Conservation (phyloP, 2,888 invertebrate genomes). For the Cistogaster globosa region DNA sequence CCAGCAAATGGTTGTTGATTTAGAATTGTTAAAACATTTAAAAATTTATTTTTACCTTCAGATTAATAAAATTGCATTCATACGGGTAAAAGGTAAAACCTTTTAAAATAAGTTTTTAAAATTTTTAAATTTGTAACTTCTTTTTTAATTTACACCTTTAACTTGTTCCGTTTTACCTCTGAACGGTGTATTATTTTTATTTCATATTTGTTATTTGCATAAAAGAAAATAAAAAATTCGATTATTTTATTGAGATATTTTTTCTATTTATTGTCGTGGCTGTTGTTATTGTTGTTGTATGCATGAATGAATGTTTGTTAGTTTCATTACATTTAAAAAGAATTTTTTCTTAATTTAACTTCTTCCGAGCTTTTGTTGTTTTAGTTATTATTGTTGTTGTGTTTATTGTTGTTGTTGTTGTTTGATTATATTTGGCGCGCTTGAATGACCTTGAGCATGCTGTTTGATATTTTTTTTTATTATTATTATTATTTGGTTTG, state of each 20-base stretch:
- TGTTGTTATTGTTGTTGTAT: neutral
- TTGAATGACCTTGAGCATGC: conserved; percentile 74
- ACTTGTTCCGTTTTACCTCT: conserved; percentile 19
- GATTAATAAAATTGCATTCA: no score
- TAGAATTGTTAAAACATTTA: no score
- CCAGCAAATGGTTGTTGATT: no score
- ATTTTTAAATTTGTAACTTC: no score
- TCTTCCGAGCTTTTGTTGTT: conserved; percentile 43
- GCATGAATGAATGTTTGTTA: conserved; percentile 20
- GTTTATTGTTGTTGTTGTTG: conserved; percentile 36
- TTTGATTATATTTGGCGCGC: conserved; percentile 72
- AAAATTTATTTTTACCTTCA: no score
- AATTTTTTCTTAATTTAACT: conserved; percentile 26
- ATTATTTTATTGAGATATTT: conserved; percentile 22
- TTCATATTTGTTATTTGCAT: neutral
- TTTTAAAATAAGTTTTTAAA: no score
- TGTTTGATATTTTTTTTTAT: conserved; percentile 61
- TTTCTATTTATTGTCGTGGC: conserved; percentile 1
- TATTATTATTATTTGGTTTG: conserved; percentile 45
- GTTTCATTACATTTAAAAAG: conserved; percentile 2
- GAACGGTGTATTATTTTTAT: neutral
- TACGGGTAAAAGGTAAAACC: no score
- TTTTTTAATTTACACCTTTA: no score
- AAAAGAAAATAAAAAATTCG: neutral
- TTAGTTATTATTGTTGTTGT: conserved; percentile 30